Evolutionary conservation across 2,888 invertebrate species (phyloP).

Genomic region (Machimus rusticus): DNA sequence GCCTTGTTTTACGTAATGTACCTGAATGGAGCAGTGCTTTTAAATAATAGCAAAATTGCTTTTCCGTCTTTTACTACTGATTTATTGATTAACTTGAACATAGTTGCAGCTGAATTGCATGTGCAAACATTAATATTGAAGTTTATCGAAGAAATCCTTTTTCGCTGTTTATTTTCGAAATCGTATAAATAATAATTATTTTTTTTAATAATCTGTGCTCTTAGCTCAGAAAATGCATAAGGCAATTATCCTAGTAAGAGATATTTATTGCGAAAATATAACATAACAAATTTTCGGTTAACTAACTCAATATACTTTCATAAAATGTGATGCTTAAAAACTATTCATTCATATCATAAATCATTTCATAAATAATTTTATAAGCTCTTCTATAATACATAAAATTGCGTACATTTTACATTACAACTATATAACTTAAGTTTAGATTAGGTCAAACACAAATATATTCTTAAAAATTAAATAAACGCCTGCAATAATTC

Average conservation of each 20-base stretch:
- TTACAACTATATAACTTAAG: neutral
- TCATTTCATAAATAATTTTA: too few species aligned
- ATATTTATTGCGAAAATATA: neutral
- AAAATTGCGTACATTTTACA: too few species aligned
- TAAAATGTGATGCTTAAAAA: neutral
- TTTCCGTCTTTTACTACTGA: neutral
- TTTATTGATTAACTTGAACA: neutral
- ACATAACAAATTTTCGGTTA: neutral
- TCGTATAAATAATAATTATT: too few species aligned
- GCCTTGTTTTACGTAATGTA: neutral
- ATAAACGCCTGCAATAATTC: neutral
- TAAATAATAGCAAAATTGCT: neutral
- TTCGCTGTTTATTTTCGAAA: too few species aligned
- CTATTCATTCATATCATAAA: neutral
- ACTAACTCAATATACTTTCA: neutral
- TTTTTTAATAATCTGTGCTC: too few species aligned
- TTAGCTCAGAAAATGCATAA: neutral
- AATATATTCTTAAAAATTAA: neutral
- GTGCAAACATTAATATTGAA: neutral
- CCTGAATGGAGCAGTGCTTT: neutral
- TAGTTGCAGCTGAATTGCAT: neutral
- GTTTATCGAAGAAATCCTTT: neutral
- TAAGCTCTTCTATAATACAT: neutral
- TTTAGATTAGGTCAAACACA: neutral
- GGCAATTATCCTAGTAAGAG: neutral